Evolutionary conservation across 1,140 invertebrate species (phyloP).

Genomic region (Ceratitis capitata): DNA sequence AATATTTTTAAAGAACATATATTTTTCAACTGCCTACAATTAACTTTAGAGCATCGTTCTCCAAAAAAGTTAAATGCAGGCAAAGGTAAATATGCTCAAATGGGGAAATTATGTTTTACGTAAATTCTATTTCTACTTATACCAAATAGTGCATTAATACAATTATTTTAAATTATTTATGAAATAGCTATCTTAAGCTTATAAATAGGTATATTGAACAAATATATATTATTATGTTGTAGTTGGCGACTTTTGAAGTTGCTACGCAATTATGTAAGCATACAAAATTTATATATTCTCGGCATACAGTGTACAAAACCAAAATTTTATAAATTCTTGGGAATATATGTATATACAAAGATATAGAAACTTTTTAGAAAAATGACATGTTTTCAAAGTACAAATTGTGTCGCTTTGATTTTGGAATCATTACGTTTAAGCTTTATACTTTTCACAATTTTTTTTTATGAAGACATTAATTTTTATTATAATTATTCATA

Average conservation of each 20-base stretch:
- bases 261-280: background rate
- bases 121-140: background rate
- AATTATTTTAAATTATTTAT: background rate
- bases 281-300: background rate
- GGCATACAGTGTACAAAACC: background rate
- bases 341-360: too few relatives aligned
- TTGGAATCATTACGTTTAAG: slow-evolving; percentile 25
- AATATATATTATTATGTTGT: background rate
- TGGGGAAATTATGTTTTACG: slow-evolving; percentile 11
- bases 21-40: background rate
- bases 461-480: slow-evolving; percentile 36
- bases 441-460: slow-evolving; percentile 34
- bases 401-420: slow-evolving; percentile 38
- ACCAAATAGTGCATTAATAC: background rate
- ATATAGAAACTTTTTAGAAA: background rate
- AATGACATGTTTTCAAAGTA: background rate
- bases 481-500: slow-evolving; percentile 35
- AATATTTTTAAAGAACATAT: background rate
- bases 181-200: background rate
- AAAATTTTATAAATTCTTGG: background rate
- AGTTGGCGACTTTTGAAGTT: background rate
- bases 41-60: background rate
- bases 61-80: background rate
- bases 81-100: background rate
- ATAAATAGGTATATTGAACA: background rate